phyloP scores from a whole-genome alignment of 2,797 vertebrate genomes.

The Cossypha heuglini region DNA sequence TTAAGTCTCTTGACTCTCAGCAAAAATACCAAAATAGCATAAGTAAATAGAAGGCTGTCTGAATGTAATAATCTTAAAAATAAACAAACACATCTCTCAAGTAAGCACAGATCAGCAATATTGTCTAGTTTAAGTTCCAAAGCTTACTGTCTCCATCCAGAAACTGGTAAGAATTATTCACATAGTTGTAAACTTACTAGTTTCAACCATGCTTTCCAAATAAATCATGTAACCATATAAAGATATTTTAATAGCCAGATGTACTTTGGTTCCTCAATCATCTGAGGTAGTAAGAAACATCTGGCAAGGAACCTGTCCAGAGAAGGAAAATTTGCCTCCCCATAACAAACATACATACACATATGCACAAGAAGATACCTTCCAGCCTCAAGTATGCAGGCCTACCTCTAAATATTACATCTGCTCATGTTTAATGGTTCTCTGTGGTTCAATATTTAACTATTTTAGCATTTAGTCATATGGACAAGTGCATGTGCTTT shows the following conservation, averaged over 20 bases:
- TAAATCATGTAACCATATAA: constrained; percentile 67
- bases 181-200: constrained; percentile 34
- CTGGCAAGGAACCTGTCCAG: constrained; percentile 69
- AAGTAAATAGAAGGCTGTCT: constrained; percentile 23
- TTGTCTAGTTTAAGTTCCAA: constrained; percentile 39
- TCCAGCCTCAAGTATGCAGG: constrained; percentile 32
- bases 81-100: not conserved
- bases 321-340: constrained; percentile 29
- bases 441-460: constrained; percentile 51
- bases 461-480: constrained; percentile 33
- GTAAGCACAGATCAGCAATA: constrained; percentile 14
- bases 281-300: constrained; percentile 67
- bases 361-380: not conserved
- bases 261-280: constrained; percentile 61
- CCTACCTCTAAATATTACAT: constrained; percentile 11
- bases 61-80: constrained; percentile 39
- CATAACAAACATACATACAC: constrained; percentile 1
- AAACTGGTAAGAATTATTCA: constrained; percentile 39
- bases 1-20: constrained; percentile 58
- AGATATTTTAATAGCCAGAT: constrained; percentile 72
- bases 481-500: constrained; percentile 30
- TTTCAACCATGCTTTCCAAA: constrained; percentile 41
- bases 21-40: constrained; percentile 41
- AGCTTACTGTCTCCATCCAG: constrained; percentile 31
- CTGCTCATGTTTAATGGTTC: constrained; percentile 39